Conservation (phyloP, 2,797 vertebrate species). For the Tenualosa thibaudeaui region DNA sequence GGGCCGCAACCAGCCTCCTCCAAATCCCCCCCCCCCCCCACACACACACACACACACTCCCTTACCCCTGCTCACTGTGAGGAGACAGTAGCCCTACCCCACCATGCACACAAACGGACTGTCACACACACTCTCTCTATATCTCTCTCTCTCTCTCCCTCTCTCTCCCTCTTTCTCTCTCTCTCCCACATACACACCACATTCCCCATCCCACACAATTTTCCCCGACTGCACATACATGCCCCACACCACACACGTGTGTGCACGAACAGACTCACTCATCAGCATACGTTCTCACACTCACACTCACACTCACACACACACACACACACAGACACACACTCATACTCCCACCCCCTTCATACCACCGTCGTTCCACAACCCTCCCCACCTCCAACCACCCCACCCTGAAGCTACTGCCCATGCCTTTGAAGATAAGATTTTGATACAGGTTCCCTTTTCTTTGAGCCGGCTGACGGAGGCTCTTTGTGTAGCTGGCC, state of each 20-base stretch:
- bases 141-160: neutral
- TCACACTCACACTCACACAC: neutral
- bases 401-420: constrained; percentile 71
- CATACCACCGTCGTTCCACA: neutral
- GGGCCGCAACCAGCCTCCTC: constrained; percentile 71
- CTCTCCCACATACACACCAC: neutral
- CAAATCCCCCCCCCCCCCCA: constrained; percentile 67
- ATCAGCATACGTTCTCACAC: neutral
- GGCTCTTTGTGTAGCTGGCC: constrained; percentile 73
- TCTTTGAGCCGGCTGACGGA: constrained; percentile 71
- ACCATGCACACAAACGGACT: neutral
- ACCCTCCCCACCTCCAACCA: constrained; percentile 24
- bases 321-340: neutral
- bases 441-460: constrained; percentile 78
- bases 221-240: neutral
- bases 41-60: constrained; percentile 24
- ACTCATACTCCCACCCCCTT: neutral
- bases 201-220: neutral
- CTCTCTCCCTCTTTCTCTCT: no score
- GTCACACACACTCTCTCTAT: neutral
- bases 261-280: no score
- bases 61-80: neutral
- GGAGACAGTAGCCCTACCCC: neutral
- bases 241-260: neutral
- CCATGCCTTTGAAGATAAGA: constrained; percentile 82